Base-by-base conservation (phyloP, 2,888 invertebrate genomes). In the Furcula furcula region DNA sequence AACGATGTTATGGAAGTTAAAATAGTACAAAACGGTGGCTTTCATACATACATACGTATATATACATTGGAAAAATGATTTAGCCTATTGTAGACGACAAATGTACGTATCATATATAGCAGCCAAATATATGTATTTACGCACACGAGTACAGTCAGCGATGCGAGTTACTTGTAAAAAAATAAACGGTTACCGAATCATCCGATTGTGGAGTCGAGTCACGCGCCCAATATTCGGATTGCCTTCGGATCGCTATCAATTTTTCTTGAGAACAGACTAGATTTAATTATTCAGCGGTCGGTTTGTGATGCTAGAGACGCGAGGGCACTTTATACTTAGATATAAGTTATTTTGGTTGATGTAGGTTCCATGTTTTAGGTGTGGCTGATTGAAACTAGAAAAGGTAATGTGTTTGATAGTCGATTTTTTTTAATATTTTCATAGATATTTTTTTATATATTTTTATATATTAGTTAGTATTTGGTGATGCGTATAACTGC, bases 161-260 rank as follows among this genome's bases (percentile, higher is more conserved):
- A 44, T 49, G 54, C 48, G 41, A 47, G 54, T 54, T 55, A 61
- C 50, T 55, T 48, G 55, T 56, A 63, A 65, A 69, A n/a, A 72
- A 71, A 65, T 65, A 63, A 68, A 63, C 60, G 43, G 44, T 49
- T 38, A 40, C 33, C 40, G 18, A 15, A 12, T 34, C 14, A 23
- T 34, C 36, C 18, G 12, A 28, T 55, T 57, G 30, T 16, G 54
- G 26, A 73, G 49, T 51, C 72, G 32, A 41, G 67, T 76, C 83
- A 83, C 83, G 83, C 66, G 56, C 64, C 53, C 76, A 72, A 80
- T 82, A 80, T 76, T 67, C 72, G 69, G 77, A 84, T 83, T 80
- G 82, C 67, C 65, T 67, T 49, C 65, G 69, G 73, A 77, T 76
- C 64, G 81, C 78, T 74, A 76, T 79, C 80, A 79, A 80, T 83